A percentile compares a stretch with the other conserved stretches of the same genome.
These are phyloP conservation scores for Heterohyrax brucei DNA, from an alignment of 2,797 vertebrate genomes.

Conservation along the genomic window DNA sequence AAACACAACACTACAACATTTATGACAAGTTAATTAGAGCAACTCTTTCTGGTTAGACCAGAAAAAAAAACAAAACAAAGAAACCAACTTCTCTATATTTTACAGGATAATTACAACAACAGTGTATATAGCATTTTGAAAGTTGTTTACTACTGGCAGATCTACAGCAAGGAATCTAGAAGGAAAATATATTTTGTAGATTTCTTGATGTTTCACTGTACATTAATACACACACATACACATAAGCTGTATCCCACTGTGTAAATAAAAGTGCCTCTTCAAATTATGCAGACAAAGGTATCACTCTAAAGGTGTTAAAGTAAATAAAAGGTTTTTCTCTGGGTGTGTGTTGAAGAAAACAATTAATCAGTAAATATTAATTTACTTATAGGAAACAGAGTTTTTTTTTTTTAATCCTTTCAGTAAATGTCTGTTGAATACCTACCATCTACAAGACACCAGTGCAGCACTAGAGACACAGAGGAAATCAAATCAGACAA, in stretches of 20 bases:
- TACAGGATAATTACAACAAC: not conserved
- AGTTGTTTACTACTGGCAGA: not conserved
- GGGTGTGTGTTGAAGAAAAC: not conserved
- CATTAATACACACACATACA: not conserved
- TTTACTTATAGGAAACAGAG: not conserved
- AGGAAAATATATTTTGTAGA: not conserved
- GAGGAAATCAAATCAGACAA: not conserved
- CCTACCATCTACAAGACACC: not conserved
- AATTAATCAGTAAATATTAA: not conserved
- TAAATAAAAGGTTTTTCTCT: not conserved
- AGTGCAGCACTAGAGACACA: not conserved
- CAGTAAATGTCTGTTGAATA: not conserved
- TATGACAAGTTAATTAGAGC: constrained; percentile 78
- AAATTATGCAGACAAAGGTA: not conserved
- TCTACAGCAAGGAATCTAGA: not conserved
- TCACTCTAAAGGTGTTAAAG: not conserved
- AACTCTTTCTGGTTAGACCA: constrained; percentile 77
- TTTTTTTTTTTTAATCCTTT: not conserved
- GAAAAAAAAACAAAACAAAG: not conserved
- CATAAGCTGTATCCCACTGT: not conserved
- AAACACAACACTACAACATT: constrained; percentile 34
- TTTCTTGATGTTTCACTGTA: not conserved
- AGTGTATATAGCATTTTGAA: not conserved
- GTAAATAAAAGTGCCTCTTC: no score
- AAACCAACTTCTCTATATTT: not conserved